Conservation (phyloP, 2,113 vertebrate genomes). For the Jaculus jaculus region DNA sequence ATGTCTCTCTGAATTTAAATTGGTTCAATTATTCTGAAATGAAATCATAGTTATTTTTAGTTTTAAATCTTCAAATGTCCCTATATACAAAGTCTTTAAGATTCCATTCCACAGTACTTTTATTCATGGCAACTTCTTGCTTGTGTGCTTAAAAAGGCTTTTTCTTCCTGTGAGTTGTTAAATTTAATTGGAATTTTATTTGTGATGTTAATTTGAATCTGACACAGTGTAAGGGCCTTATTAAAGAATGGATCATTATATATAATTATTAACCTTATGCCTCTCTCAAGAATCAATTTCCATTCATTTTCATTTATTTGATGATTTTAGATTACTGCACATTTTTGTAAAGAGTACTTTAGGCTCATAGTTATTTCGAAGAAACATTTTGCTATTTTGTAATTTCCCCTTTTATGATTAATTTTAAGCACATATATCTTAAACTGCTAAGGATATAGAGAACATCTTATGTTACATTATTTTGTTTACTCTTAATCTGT, state of each 20-base stretch:
- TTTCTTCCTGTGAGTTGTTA: not conserved
- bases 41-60: no score
- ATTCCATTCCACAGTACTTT: not conserved
- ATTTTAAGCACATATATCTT: not conserved
- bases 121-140: not conserved
- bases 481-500: not conserved
- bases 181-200: constrained; percentile 33
- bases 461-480: not conserved
- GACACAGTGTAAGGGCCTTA: not conserved
- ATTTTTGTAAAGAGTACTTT: not conserved
- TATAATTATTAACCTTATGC: not conserved
- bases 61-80: not conserved
- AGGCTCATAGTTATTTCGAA: not conserved
- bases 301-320: not conserved
- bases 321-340: not conserved
- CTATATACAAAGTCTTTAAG: not conserved
- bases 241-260: not conserved
- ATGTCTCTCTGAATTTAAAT: no score
- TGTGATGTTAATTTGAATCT: constrained; percentile 12
- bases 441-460: not conserved
- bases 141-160: not conserved
- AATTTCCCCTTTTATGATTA: not conserved
- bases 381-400: not conserved
- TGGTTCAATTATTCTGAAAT: no score
- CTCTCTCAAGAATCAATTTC: not conserved